Base-by-base conservation (phyloP, 2,797 vertebrate genomes). In the Rhinophrynus dorsalis region DNA sequence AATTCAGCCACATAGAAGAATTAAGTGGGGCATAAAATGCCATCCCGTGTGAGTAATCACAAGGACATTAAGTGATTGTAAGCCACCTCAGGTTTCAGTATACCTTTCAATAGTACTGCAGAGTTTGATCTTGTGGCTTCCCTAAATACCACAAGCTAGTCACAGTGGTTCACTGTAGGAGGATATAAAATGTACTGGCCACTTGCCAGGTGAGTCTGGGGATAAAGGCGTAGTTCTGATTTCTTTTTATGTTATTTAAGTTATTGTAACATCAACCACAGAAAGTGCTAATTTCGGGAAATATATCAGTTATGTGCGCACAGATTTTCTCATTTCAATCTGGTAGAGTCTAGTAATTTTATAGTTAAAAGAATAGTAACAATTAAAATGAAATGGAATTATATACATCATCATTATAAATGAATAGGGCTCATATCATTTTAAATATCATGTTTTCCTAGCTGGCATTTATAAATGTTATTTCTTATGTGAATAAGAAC, bases 21-120 rank as follows among this genome's bases (percentile, higher is more conserved):
- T 26, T 21, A 68, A 21, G 47, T 68, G 35, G 54, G 56, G 21
- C 32, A 60, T 13, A 26, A 58, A 40, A 58, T 58, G 35, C 55
- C 55, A 58, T 57, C 33, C 32, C 9, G 33, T 58, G 33, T 42
- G 9, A 40, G 35, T n/a, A n/a, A 21, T 58, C 21, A 56, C 20
- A 20, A 13, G 3, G 32, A 21, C 27, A 55, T 5, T 26, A 11
- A 58, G 20, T 60, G 27, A 58, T 40, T 15, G 20, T 42, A 51
- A 42, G 32, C 26, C 13, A 11, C 26, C 29, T 37, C 37, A 32
- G 37, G 67, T 68, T 60, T 68, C 67, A 52, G 51, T 67, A 67
- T 52, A 56, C 13, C 27, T 67, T 67, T 56, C 27, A 35, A 60
- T 68, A 52, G 48, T 18, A 38, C 32, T 32, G 15, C 52, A 38